These are phyloP conservation scores for Leucoraja erinaceus DNA, from an alignment of 2,113 vertebrate species.

Conservation along the genomic window DNA sequence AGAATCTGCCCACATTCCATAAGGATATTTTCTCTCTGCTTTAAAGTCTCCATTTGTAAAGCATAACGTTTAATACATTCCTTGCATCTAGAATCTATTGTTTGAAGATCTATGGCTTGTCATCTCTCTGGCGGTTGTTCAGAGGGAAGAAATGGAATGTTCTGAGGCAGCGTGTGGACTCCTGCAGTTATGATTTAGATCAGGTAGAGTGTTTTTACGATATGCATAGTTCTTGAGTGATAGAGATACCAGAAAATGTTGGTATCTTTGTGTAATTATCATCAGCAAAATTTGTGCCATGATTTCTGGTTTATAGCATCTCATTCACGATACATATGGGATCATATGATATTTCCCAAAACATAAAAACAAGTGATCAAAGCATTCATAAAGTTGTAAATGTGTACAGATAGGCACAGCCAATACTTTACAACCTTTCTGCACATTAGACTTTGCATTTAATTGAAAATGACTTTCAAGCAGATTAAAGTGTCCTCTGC, in stretches of 20 bases:
- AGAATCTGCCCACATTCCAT: background rate
- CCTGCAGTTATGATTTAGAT: slow-evolving; percentile 93
- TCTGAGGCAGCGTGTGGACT: slow-evolving; percentile 86
- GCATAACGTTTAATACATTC: background rate
- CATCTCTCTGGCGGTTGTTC: slow-evolving; percentile 93
- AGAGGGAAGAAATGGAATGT: slow-evolving; percentile 98
- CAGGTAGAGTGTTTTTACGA: slow-evolving; percentile 62
- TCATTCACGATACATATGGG: background rate
- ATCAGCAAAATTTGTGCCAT: background rate
- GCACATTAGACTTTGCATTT: no score
- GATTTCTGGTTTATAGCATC: background rate
- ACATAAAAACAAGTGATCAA: background rate
- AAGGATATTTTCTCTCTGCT: no score
- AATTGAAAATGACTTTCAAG: no score
- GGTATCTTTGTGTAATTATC: background rate
- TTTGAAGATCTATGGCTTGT: slow-evolving; percentile 85
- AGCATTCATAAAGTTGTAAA: background rate
- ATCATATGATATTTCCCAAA: background rate
- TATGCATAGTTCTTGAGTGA: background rate
- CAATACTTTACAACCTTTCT: background rate
- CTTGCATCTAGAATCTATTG: slow-evolving; percentile 75
- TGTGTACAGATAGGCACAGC: background rate
- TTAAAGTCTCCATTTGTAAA: background rate
- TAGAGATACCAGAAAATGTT: background rate
- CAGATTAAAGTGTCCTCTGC: no score